phyloP scores from a whole-genome alignment of 2,797 vertebrate genomes.

The Rhinophrynus dorsalis region DNA sequence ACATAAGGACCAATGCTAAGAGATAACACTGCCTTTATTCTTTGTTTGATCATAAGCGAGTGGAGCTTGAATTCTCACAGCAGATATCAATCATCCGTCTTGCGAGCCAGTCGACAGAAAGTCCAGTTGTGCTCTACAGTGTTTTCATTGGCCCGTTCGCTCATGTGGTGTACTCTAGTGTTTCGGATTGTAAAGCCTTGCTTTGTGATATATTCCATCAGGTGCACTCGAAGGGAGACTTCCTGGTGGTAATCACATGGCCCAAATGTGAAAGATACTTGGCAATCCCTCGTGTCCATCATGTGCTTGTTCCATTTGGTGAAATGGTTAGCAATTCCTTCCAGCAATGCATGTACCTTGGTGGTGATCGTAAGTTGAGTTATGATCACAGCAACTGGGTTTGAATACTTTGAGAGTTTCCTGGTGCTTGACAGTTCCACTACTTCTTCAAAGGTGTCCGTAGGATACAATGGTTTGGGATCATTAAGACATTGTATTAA shows the following conservation, averaged over 20 bases:
- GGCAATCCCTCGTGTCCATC: conserved; percentile 99
- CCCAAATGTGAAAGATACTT: conserved; percentile 97
- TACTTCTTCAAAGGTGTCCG: conserved; percentile 95
- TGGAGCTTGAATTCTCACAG: not conserved
- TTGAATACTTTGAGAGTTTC: conserved; percentile 98
- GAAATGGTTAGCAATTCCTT: conserved; percentile 95
- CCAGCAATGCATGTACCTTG: conserved; percentile 90
- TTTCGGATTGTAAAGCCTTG: conserved; percentile 96
- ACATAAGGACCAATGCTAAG: conserved; percentile 53
- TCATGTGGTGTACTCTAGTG: conserved; percentile 97
- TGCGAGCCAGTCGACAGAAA: conserved; percentile 91
- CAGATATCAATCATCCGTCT: conserved; percentile 87
- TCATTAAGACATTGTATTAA: conserved; percentile 94
- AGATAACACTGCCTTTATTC: not conserved
- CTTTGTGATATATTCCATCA: conserved; percentile 98
- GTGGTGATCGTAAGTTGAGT: conserved; percentile 96
- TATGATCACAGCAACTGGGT: conserved; percentile 96
- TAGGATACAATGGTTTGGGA: conserved; percentile 91
- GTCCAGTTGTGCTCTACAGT: conserved; percentile 99
- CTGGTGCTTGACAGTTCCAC: conserved; percentile 96
- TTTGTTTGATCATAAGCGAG: not conserved
- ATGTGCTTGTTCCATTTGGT: conserved; percentile 99
- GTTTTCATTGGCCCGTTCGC: conserved; percentile 96
- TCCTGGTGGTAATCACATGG: conserved; percentile 98
- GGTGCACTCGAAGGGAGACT: conserved; percentile 90